Conservation (phyloP, 2,797 vertebrate species). For the Gymnodraco acuticeps region DNA sequence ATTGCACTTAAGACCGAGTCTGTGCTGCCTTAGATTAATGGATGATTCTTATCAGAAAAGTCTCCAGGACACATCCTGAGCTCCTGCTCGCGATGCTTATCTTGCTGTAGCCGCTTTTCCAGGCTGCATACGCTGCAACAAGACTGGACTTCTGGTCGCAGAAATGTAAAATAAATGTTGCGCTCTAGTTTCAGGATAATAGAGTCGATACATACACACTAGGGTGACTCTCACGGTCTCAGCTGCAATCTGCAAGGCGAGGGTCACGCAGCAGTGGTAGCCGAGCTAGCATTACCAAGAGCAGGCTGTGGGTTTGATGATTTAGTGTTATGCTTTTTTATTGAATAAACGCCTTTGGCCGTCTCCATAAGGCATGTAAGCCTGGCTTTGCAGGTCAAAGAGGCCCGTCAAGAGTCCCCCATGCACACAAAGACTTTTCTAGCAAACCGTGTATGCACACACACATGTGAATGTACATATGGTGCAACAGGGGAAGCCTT, state of each 20-base stretch:
- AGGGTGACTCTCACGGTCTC: not conserved
- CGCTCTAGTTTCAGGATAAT: slow-evolving; percentile 22
- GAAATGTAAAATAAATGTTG: slow-evolving; percentile 28
- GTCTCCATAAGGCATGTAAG: not conserved
- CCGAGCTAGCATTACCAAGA: not conserved
- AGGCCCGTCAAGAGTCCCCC: not conserved
- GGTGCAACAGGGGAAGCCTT: slow-evolving; percentile 17
- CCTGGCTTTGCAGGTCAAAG: not conserved
- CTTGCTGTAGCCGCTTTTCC: slow-evolving; percentile 36
- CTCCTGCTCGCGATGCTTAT: slow-evolving; percentile 47
- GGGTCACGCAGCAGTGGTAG: not conserved
- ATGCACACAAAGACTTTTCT: not conserved
- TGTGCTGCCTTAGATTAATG: slow-evolving; percentile 56
- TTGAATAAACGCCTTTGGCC: not conserved
- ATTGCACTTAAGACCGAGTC: slow-evolving; percentile 49
- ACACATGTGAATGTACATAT: not conserved
- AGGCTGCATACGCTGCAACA: slow-evolving; percentile 19
- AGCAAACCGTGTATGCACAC: not conserved
- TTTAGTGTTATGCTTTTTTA: slow-evolving; percentile 5
- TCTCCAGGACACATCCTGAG: slow-evolving; percentile 62
- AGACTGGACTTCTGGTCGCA: slow-evolving; percentile 2
- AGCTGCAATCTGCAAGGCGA: not conserved
- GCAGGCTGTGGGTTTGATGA: not conserved
- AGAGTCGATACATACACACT: not conserved
- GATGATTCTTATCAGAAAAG: slow-evolving; percentile 62